Conservation (phyloP, 2,113 vertebrate species). For the Anser cygnoides region DNA sequence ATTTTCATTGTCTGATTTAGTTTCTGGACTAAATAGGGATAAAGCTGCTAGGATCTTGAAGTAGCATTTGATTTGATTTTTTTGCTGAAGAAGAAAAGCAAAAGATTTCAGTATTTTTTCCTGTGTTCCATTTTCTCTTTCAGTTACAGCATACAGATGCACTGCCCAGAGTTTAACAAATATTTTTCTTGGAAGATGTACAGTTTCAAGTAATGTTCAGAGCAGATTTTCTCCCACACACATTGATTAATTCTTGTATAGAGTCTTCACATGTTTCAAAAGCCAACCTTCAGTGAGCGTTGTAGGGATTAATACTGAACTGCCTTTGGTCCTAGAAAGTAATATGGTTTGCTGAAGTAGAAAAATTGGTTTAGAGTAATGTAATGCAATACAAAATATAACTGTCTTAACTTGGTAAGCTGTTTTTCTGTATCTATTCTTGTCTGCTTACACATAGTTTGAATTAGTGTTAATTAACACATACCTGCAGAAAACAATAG, state of each 20-base stretch:
- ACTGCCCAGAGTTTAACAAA: neutral
- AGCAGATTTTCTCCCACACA: conserved; percentile 1
- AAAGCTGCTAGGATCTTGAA: neutral
- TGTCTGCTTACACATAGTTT: neutral
- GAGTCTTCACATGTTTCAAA: neutral
- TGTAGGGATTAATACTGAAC: neutral
- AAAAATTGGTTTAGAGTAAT: neutral
- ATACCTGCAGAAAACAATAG: neutral
- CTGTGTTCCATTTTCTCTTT: neutral
- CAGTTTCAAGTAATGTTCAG: neutral
- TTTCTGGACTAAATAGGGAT: neutral
- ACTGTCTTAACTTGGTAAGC: neutral
- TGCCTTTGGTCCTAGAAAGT: neutral
- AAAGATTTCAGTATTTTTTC: neutral
- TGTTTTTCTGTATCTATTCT: neutral
- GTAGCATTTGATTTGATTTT: neutral
- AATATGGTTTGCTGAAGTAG: neutral
- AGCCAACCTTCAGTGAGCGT: neutral
- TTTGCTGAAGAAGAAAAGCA: neutral
- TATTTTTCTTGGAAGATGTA: conserved; percentile 15
- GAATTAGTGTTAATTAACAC: neutral
- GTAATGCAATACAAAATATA: neutral
- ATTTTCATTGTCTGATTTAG: neutral
- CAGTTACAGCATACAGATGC: neutral
- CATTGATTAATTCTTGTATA: neutral